Percentiles rank a stretch among this genome's conserved stretches.
These are phyloP conservation scores for Nothobranchius kuhntae DNA, from an alignment of 2,113 vertebrate species.

Conservation along the genomic window DNA sequence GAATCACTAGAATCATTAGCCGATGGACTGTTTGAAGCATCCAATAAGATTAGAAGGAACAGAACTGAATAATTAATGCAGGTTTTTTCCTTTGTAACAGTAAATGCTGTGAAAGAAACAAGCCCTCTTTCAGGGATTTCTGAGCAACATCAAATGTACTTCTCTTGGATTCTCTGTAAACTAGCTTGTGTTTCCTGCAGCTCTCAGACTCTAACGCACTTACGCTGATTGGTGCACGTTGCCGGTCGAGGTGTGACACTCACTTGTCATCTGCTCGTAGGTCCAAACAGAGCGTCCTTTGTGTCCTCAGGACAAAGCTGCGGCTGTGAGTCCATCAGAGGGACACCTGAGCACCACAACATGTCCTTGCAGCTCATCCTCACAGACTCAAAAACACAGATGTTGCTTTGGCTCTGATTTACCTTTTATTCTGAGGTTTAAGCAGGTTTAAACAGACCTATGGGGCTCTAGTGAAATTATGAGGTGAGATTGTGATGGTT, in stretches of 20 bases:
- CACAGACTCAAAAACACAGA: not conserved
- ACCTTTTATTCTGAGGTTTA: too few species aligned
- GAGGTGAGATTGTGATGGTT: too few species aligned
- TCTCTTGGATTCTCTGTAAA: too few species aligned
- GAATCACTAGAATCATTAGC: slow-evolving; percentile 12
- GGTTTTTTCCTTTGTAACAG: too few species aligned
- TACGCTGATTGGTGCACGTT: not conserved
- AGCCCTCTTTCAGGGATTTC: too few species aligned
- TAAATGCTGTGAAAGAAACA: too few species aligned
- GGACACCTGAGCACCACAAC: slow-evolving; percentile 62
- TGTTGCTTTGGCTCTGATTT: too few species aligned
- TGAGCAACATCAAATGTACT: not conserved
- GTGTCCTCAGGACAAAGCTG: slow-evolving; percentile 72
- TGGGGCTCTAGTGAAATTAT: too few species aligned
- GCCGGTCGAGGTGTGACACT: slow-evolving; percentile 26
- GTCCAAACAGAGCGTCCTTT: slow-evolving; percentile 71
- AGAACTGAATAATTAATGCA: too few species aligned
- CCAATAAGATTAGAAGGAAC: too few species aligned
- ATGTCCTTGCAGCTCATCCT: slow-evolving; percentile 18
- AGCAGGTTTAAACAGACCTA: too few species aligned
- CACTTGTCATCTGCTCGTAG: slow-evolving; percentile 47
- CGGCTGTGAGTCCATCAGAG: slow-evolving; percentile 61
- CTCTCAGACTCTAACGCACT: slow-evolving; percentile 4
- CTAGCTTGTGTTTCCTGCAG: not conserved
- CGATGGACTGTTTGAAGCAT: too few species aligned